phyloP scores from a whole-genome alignment of 2,113 vertebrate species.

The Dendrocopos noguchii region DNA sequence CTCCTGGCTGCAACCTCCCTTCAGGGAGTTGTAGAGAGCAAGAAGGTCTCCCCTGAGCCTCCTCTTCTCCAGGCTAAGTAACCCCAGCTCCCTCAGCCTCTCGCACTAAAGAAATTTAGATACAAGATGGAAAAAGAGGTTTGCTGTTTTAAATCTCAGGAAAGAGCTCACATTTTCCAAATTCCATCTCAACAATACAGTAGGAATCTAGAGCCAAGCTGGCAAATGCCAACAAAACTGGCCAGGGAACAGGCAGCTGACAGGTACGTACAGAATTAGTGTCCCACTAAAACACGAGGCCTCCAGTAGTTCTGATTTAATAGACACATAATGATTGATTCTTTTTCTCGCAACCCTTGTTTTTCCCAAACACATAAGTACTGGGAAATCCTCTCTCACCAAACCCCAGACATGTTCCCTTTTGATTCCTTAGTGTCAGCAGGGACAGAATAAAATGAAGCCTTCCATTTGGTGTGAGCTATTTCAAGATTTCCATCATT shows the following conservation, averaged over 20 bases:
- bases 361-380: neutral
- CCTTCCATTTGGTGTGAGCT: neutral
- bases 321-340: neutral
- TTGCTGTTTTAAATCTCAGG: neutral
- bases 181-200: neutral
- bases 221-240: neutral
- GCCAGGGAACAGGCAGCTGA: neutral
- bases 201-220: neutral
- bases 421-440: too few relatives aligned
- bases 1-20: too few relatives aligned
- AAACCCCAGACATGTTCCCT: neutral
- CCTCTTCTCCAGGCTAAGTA: too few relatives aligned
- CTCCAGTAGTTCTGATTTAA: neutral
- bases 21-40: too few relatives aligned
- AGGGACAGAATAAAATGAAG: neutral
- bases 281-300: neutral
- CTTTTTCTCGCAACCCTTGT: neutral
- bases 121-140: neutral
- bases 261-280: neutral
- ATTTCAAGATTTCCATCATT: neutral
- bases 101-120: neutral
- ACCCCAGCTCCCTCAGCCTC: too few relatives aligned
- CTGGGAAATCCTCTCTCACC: neutral
- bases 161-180: neutral
- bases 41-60: too few relatives aligned